Evolutionary conservation across 2,888 invertebrate species (phyloP), one percentile per base, ranked within the genome.

Genomic region (Aquatica leii): DNA sequence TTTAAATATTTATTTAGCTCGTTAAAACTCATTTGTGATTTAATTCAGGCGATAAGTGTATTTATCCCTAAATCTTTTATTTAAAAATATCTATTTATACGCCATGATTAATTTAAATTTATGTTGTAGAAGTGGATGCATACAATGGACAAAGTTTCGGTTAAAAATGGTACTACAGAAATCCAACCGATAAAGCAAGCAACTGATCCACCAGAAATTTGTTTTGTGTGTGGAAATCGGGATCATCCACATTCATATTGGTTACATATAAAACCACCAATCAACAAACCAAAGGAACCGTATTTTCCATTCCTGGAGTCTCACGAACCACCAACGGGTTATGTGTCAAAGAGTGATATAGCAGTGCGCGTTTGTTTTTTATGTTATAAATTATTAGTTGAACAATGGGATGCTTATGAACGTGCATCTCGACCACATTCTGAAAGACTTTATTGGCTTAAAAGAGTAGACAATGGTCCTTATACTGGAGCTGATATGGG

Each of bases 331-430:
- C 96, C 97, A 0, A 84, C 85, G 59, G 92, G 91, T n/a, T 92
- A 91, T 77, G 63, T 69, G 12, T 68, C 66, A 24, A 76, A 74
- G 66, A 74, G 72, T 60, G 77, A 77, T 34, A 67, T 67, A 12
- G 84, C 85, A 41, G 90, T 93, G 37, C 87, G 89, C 71, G 88
- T 91, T 62, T 97, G 97, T 83, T 88, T 89, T 80, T 87, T 96
- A 24, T 97, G 97, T 83, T 93, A 91, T 82, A 89, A 91, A 54
- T 87, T 95, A 76, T 86, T 97, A 43, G 86, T 90, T 59, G 92
- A 95, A 80, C 97, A 97, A 82, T 97, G 97, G 97, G 93, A 96
- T 75, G 87, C 90, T 67, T 93, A 93, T 80, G 96, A 97, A 82
- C 84, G 91, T 43, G 91, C 91, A 75, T 74, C 77, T 77, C 92